Evolutionary conservation across 2,888 invertebrate species (phyloP).

Genomic region (Epistrophe eligans): DNA sequence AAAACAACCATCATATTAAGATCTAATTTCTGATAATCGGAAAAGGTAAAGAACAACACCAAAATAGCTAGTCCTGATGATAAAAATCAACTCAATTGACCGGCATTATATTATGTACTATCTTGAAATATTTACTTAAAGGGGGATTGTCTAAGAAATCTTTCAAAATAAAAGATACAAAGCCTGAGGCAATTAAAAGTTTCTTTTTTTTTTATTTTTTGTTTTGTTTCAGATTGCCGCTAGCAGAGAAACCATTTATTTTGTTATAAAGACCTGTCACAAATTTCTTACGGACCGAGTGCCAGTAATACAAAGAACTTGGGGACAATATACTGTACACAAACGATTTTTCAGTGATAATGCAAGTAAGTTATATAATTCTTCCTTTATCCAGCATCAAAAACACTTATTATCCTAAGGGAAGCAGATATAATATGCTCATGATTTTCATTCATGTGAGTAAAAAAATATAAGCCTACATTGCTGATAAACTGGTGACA

Average conservation of each 20-base stretch:
- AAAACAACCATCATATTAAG: constrained; percentile 53
- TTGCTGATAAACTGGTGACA: not conserved
- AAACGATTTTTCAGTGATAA: constrained; percentile 93
- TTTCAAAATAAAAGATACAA: constrained; percentile 25
- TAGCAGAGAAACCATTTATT: constrained; percentile 79
- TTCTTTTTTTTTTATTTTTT: constrained; percentile 12
- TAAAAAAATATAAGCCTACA: not conserved
- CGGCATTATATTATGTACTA: constrained; percentile 6
- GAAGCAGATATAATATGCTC: constrained; percentile 16
- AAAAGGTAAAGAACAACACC: constrained; percentile 47
- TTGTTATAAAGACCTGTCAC: constrained; percentile 96
- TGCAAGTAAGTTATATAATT: constrained; percentile 85
- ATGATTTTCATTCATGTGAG: constrained; percentile 25
- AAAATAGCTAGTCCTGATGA: constrained; percentile 37
- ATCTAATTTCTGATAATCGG: constrained; percentile 54
- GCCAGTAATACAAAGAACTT: constrained; percentile 91
- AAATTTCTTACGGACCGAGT: constrained; percentile 92
- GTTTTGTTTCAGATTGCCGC: constrained; percentile 75
- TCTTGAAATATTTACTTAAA: not conserved
- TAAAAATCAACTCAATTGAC: constrained; percentile 60
- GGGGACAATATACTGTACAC: constrained; percentile 90
- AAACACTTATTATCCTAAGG: constrained; percentile 62
- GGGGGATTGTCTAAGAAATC: constrained; percentile 13
- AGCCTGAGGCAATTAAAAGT: constrained; percentile 58
- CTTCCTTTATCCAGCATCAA: constrained; percentile 61